phyloP scores from a whole-genome alignment of 2,888 invertebrate genomes.

The Athripsodes cinereus region DNA sequence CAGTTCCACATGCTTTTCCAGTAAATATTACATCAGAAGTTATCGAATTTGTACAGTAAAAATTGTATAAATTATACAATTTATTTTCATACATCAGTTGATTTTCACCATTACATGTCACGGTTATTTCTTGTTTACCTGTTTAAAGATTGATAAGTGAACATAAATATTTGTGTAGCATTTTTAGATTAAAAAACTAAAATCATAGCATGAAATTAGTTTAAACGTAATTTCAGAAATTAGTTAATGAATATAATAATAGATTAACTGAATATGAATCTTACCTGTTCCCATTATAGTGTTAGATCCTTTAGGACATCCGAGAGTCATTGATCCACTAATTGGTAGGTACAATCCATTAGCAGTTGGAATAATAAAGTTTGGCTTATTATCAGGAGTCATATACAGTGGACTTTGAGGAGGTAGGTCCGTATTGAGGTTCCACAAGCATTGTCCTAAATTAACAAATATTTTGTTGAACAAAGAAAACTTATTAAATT shows the following conservation, averaged over 20 bases:
- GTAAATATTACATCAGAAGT: conserved; percentile 30
- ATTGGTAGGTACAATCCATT: conserved; percentile 22
- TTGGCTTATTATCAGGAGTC: conserved; percentile 3
- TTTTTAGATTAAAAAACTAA: no score
- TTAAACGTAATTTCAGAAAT: no score
- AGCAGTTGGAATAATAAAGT: conserved; percentile 28
- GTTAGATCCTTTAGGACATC: conserved; percentile 30
- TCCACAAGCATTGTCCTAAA: conserved; percentile 22
- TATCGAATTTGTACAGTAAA: conserved; percentile 23
- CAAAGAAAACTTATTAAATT: no score
- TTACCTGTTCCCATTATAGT: conserved; percentile 20
- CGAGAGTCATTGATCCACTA: conserved; percentile 27
- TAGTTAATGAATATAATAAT: no score
- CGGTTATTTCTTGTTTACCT: conserved; percentile 19
- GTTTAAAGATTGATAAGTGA: conserved; percentile 4
- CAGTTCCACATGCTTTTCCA: conserved; percentile 31
- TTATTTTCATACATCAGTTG: conserved; percentile 11
- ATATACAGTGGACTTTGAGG: conserved; percentile 10
- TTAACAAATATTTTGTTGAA: no score
- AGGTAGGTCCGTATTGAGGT: conserved; percentile 25
- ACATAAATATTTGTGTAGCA: no score
- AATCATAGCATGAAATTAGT: neutral
- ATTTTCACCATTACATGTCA: conserved; percentile 15
- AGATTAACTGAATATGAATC: neutral
- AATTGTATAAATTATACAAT: conserved; percentile 13